Evolutionary conservation across 2,797 vertebrate genomes (phyloP).

Genomic region (Urophycis tenuis): DNA sequence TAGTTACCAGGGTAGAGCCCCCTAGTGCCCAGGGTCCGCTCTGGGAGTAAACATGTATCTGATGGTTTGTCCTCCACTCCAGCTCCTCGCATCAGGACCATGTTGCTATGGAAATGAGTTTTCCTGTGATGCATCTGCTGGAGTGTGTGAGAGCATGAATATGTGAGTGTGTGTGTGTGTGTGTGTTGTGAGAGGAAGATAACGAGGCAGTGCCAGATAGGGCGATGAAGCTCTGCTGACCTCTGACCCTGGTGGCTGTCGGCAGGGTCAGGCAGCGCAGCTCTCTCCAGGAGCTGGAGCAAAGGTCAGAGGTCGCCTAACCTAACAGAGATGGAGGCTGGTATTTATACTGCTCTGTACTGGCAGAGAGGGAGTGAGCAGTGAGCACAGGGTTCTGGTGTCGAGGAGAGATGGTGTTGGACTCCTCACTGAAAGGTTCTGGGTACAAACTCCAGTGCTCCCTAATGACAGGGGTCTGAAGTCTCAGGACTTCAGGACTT

Average conservation of each 20-base stretch:
- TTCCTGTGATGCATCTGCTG: not conserved
- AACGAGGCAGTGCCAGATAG: not conserved
- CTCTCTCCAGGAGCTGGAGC: not conserved
- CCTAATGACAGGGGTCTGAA: not conserved
- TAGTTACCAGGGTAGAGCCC: no score
- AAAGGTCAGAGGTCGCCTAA: not conserved
- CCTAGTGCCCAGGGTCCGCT: no score
- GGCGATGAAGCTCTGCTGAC: not conserved
- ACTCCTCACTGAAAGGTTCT: not conserved
- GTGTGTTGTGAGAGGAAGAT: not conserved
- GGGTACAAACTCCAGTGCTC: not conserved
- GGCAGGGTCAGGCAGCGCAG: not conserved
- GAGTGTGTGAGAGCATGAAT: no score
- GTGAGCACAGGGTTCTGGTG: not conserved
- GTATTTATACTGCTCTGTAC: not conserved
- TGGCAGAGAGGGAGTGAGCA: not conserved
- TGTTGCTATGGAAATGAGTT: not conserved
- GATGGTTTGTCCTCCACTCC: not conserved
- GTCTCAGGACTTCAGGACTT: not conserved
- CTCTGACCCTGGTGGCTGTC: not conserved
- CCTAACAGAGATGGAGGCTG: not conserved
- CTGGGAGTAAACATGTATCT: not conserved
- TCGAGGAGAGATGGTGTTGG: no score
- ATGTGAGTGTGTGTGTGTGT: not conserved
- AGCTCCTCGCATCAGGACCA: not conserved